Base-by-base conservation (phyloP, 2,113 vertebrate species). In the Petrocephalus microphthalmus region DNA sequence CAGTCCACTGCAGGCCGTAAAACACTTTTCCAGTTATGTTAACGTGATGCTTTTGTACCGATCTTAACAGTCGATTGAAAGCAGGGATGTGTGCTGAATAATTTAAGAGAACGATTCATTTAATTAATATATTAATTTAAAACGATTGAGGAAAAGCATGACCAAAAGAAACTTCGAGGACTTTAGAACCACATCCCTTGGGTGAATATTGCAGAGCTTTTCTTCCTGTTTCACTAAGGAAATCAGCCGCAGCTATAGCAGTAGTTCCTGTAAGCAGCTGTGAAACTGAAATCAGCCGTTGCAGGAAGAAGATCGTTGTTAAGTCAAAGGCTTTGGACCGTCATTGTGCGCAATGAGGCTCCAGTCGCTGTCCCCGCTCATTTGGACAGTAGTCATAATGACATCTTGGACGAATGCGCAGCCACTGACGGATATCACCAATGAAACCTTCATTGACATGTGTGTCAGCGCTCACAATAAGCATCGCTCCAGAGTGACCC, bases 391-490 rank as follows among this genome's bases (percentile, higher is more conserved):
- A 33, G 25, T 42, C 71, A 19, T 78, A 19, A 42, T 33, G 33
- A 17, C 33, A 15, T 42, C 13, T 42, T 19, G 33, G 15, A 17
- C 71, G 15, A 42, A 78, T 17, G 71, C 71, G 71, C 71, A 37
- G 5, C 29, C 71, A 37, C 42, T 78, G 17, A 78, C 29, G 33
- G 71, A 78, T 78, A 78, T 78, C 33, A 42, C 33, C 15, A 78
- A 78, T 19, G 33, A 78, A 19, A 78, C 71, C 60, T 67, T 67
- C 60, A 67, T 67, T 29, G 64, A 71, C 20, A 5, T 1, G 15
- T 87, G 86, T 51, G 64, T 87, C 64, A 74, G 10, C 5, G 67
- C n/a, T 11, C 86, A 87, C 86, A 87, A 87, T 45, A 47, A 7
- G 4, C 2, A 87, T 37, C 86, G 86, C n/a, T 52, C 60, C 86